phyloP scores from a whole-genome alignment of 2,888 invertebrate genomes.

The Xanthia togata region DNA sequence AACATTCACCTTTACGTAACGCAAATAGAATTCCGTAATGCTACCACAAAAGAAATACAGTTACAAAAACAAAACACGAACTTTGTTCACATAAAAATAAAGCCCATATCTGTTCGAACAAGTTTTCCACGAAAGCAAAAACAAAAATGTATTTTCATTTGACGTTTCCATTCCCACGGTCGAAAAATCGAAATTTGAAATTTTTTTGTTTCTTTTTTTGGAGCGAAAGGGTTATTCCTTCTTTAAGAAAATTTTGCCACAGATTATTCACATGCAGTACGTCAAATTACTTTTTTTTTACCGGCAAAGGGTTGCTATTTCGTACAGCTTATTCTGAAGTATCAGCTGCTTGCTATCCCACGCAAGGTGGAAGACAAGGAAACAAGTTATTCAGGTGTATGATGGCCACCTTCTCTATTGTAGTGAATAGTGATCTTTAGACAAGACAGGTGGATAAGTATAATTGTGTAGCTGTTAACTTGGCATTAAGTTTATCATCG shows the following conservation, averaged over 20 bases:
- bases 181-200: slow-evolving; percentile 61
- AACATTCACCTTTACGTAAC: slow-evolving; percentile 13
- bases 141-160: slow-evolving; percentile 47
- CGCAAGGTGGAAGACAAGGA: slow-evolving; percentile 47
- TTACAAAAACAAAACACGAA: slow-evolving; percentile 47
- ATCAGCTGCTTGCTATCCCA: slow-evolving; percentile 39
- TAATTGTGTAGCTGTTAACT: slow-evolving; percentile 12
- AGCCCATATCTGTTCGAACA: slow-evolving; percentile 36
- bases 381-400: slow-evolving; percentile 56
- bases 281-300: slow-evolving; percentile 7
- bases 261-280: slow-evolving; percentile 24
- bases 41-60: slow-evolving; percentile 33
- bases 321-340: slow-evolving; percentile 28
- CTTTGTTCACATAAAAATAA: slow-evolving; percentile 37
- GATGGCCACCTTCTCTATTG: slow-evolving; percentile 55
- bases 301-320: slow-evolving; percentile 24
- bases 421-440: slow-evolving; percentile 41
- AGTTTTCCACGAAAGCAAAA: slow-evolving; percentile 16
- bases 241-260: slow-evolving; percentile 23
- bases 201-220: slow-evolving; percentile 32
- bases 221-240: slow-evolving; percentile 36
- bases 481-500: slow-evolving; percentile 13
- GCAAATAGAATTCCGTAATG: slow-evolving; percentile 45
- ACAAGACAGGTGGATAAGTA: slow-evolving; percentile 42
- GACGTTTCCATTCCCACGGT: slow-evolving; percentile 68